Conservation (phyloP, 1,140 invertebrate genomes). For the Microplitis demolitor region DNA sequence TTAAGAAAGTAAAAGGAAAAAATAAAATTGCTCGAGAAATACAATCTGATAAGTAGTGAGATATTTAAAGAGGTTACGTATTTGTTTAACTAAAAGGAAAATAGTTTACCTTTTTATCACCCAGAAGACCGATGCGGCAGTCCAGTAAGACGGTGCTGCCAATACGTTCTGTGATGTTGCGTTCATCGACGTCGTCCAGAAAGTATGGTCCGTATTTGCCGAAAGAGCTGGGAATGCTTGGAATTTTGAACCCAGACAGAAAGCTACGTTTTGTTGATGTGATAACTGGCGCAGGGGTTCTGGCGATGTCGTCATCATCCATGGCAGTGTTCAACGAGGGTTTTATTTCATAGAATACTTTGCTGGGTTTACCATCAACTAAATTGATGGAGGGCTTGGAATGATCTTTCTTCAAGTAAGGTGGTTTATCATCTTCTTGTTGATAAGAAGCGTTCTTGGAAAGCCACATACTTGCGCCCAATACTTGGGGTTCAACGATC, state of each 20-base stretch:
- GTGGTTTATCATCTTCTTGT: background rate
- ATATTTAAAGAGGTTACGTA: background rate
- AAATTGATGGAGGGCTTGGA: conserved; percentile 39
- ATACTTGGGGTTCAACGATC: background rate
- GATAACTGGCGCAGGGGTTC: background rate
- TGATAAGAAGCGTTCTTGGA: conserved; percentile 11
- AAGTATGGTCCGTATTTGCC: conserved; percentile 76
- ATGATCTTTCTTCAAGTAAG: conserved; percentile 31
- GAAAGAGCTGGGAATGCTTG: conserved; percentile 53
- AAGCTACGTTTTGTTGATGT: conserved; percentile 21
- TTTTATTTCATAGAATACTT: conserved; percentile 49
- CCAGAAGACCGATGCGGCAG: conserved; percentile 64
- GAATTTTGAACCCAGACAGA: conserved; percentile 34
- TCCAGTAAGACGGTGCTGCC: conserved; percentile 62
- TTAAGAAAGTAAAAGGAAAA: background rate
- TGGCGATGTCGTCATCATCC: background rate
- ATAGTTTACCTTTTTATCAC: conserved; percentile 59
- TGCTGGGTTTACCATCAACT: conserved; percentile 37
- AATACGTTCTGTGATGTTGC: conserved; percentile 62
- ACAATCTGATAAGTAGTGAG: background rate
- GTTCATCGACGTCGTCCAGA: conserved; percentile 67
- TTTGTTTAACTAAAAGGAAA: background rate
- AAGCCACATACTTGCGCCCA: background rate
- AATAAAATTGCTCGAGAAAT: background rate
- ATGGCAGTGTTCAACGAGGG: conserved; percentile 45